Base-by-base conservation (phyloP, 2,797 vertebrate genomes). In the Masticophis lateralis region DNA sequence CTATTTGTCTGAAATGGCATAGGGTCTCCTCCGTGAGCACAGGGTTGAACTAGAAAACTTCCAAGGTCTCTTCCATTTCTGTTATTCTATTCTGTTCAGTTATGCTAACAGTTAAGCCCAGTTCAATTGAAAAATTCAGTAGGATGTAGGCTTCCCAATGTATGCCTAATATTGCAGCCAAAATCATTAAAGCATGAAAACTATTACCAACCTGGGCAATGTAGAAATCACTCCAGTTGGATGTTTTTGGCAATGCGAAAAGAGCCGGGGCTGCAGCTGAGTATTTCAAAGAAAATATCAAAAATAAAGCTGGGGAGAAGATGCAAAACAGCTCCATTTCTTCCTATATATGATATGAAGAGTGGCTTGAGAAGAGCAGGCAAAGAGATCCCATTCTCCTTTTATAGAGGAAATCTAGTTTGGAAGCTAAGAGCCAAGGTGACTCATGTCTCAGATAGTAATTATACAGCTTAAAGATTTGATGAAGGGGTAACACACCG, bases 401-500 rank as follows among this genome's bases (percentile, higher is more conserved):
- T 96, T 97, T 97, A 96, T 97, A 97, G 97, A 97, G 94, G 95
- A 88, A 92, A 74, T 27, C 94, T 94, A 94, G 97, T 95, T 95
- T 96, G 94, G 94, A 92, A 88, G 90, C 90, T 94, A 69, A n/a
- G 57, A 95, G 91, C 86, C 90, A 86, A 94, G 95, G 95, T 97
- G 97, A 97, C 90, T 97, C 97, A 97, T 95, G 97, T 97, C 97
- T 97, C 95, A 91, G 91, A 96, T 90, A 90, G 91, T 97, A 97
- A 97, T 97, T 97, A 97, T 5, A 97, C 95, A 96, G 94, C 90
- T 95, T n/a, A 4, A 28, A 60, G 92, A 86, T 90, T 95, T 97
- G 96, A 97, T 97, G 97, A 97, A 0, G 88, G 97, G 97, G 95
- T 96, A 95, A 69, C 91, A 91, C 86, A 92, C 28, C 56, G 0